A percentile compares a stretch with the other conserved stretches of the same genome.
phyloP scores from a whole-genome alignment of 2,888 invertebrate genomes.

The Melanostoma scalare region DNA sequence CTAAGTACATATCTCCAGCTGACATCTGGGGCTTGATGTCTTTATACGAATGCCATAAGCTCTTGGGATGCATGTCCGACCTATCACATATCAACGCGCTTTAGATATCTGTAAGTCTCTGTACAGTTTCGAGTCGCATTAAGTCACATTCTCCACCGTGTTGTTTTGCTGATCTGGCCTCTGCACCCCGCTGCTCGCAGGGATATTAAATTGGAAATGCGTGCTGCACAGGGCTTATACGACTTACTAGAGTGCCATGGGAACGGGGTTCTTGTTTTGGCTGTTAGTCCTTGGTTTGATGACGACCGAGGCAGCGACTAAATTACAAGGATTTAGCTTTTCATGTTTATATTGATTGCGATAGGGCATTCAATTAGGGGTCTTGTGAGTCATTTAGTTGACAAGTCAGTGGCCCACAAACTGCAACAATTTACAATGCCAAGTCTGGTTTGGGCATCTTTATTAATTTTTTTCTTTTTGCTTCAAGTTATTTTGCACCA shows the following conservation, averaged over 20 bases:
- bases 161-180: conserved; percentile 6
- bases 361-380: conserved; percentile 67
- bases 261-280: conserved; percentile 51
- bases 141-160: conserved; percentile 59
- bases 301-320: conserved; percentile 59
- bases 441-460: conserved; percentile 30
- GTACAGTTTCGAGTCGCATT: conserved; percentile 70
- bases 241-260: conserved; percentile 40
- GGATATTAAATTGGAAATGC: conserved; percentile 71
- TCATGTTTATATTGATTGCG: conserved; percentile 72
- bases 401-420: conserved; percentile 50
- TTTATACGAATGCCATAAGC: conserved; percentile 73
- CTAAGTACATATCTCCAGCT: conserved; percentile 72
- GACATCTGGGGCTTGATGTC: conserved; percentile 72
- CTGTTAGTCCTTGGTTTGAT: conserved; percentile 55
- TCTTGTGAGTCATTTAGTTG: conserved; percentile 67
- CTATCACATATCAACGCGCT: conserved; percentile 73
- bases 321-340: conserved; percentile 68
- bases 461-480: background rate
- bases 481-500: background rate
- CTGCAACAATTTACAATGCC: conserved; percentile 55
- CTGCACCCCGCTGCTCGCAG: conserved; percentile 19
- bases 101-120: conserved; percentile 68
- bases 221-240: conserved; percentile 66
- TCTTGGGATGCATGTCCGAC: conserved; percentile 72